Evolutionary conservation across 2,113 vertebrate species (phyloP).

Genomic region (Nymphicus hollandicus): DNA sequence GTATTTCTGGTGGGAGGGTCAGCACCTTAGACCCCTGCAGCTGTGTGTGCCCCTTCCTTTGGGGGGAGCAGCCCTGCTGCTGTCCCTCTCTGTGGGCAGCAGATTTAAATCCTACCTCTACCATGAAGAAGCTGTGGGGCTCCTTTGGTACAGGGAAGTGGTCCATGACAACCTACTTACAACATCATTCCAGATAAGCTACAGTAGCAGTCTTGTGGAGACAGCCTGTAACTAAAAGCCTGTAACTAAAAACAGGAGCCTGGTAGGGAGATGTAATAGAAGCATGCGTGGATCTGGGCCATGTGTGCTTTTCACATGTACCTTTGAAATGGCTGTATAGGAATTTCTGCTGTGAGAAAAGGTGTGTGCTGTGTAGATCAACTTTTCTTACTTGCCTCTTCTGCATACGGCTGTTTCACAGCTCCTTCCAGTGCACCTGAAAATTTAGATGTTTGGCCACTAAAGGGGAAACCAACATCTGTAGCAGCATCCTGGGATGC

Average conservation of each 20-base stretch:
- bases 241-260: background rate
- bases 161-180: background rate
- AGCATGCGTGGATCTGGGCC: background rate
- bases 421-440: conserved; percentile 91
- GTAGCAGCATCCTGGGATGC: conserved; percentile 91
- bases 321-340: background rate
- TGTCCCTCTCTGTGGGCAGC: background rate
- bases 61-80: background rate
- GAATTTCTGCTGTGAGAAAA: background rate
- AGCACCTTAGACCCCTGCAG: background rate
- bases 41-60: background rate
- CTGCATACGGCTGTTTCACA: conserved; percentile 30
- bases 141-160: background rate
- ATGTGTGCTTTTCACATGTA: background rate
- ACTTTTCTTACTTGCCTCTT: background rate
- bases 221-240: background rate
- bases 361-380: background rate
- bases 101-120: background rate
- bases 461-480: conserved; percentile 86
- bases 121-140: fast-evolving
- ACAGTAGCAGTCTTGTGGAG: background rate
- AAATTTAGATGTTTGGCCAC: conserved; percentile 89
- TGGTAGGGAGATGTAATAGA: background rate
- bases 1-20: background rate
- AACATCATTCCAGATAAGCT: fast-evolving